These are phyloP conservation scores for Sarcophaga peregrina DNA, from an alignment of 1,140 invertebrate species.

Conservation along the genomic window DNA sequence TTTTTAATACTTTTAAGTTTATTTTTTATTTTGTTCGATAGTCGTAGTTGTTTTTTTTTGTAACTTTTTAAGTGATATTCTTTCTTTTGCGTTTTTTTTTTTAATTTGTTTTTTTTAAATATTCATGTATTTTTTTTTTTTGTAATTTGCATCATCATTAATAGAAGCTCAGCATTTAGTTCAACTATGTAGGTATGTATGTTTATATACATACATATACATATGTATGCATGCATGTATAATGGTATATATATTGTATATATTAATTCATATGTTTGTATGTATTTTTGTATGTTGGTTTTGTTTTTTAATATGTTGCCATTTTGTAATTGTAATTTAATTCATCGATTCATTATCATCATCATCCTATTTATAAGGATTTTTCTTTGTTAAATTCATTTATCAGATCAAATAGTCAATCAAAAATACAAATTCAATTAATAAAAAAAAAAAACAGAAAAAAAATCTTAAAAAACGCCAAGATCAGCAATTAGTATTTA, in stretches of 20 bases:
- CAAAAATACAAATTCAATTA: too few relatives aligned
- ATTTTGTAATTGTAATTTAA: not conserved
- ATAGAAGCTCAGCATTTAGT: conserved; percentile 33
- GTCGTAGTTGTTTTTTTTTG: too few relatives aligned
- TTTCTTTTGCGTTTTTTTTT: conserved; percentile 13
- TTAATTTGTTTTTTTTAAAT: conserved; percentile 2
- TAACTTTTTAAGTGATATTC: too few relatives aligned
- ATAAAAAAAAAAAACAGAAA: too few relatives aligned
- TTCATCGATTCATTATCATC: not conserved
- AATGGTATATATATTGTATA: not conserved
- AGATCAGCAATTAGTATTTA: too few relatives aligned
- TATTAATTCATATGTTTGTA: not conserved
- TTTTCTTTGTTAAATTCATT: too few relatives aligned
- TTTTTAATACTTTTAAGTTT: not conserved
- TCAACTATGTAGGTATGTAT: conserved; percentile 29
- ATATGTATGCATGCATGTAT: too few relatives aligned
- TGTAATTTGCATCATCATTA: conserved; percentile 14
- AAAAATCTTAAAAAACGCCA: too few relatives aligned
- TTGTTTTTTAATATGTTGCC: not conserved
- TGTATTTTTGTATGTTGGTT: conserved; percentile 9
- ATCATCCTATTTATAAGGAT: not conserved
- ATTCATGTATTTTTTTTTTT: conserved; percentile 26
- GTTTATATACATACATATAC: too few relatives aligned
- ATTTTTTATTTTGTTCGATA: conserved; percentile 12
- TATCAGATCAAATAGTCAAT: too few relatives aligned